Percentiles rank a stretch among this genome's conserved stretches.
phyloP scores from a whole-genome alignment of 2,113 vertebrate species.

The Vidua macroura region DNA sequence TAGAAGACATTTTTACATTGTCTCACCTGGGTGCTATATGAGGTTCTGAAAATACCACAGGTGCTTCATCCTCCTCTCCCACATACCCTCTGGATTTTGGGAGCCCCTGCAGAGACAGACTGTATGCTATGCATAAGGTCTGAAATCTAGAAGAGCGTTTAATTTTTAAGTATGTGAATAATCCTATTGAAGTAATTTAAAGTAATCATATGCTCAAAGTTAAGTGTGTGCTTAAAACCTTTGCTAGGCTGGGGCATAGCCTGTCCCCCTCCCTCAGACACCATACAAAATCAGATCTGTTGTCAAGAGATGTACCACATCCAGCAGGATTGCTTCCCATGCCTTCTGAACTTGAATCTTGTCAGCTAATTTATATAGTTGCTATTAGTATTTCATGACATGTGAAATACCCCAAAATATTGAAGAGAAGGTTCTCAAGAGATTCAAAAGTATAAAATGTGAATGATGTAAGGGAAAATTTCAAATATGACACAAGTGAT shows the following conservation, averaged over 20 bases:
- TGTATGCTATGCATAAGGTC: not conserved
- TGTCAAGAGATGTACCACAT: not conserved
- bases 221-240: slow-evolving; percentile 8
- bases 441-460: slow-evolving; percentile 27
- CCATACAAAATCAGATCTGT: not conserved
- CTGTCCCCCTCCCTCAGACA: not conserved
- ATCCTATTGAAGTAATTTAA: slow-evolving; percentile 40
- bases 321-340: not conserved
- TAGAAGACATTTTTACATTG: not conserved
- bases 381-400: not conserved
- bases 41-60: not conserved
- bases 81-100: not conserved
- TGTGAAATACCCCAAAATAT: not conserved
- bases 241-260: not conserved
- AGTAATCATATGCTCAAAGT: slow-evolving; percentile 19
- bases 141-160: slow-evolving; percentile 7
- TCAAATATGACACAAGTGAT: slow-evolving; percentile 17
- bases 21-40: not conserved
- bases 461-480: slow-evolving; percentile 6
- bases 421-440: slow-evolving; percentile 2
- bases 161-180: slow-evolving; percentile 39
- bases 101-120: not conserved
- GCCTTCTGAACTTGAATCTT: not conserved
- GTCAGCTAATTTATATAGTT: not conserved
- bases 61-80: not conserved